These are phyloP conservation scores for Ranitomeya imitator DNA, from an alignment of 2,113 vertebrate genomes.

Conservation along the genomic window DNA sequence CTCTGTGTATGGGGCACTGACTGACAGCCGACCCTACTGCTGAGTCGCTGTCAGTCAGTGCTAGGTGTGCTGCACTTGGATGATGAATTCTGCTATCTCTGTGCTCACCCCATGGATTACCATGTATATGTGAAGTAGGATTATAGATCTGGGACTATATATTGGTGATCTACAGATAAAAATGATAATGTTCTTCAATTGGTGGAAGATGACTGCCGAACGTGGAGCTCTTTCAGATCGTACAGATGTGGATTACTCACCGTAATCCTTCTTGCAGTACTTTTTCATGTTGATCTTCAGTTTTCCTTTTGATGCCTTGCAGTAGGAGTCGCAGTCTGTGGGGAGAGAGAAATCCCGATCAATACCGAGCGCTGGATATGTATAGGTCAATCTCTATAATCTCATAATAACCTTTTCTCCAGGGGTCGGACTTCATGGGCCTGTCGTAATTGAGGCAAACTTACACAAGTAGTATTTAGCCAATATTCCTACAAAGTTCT, in stretches of 20 bases:
- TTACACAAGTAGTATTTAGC: background rate
- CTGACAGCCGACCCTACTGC: no score
- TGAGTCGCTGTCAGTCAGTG: no score
- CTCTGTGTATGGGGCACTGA: no score
- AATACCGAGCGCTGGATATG: background rate
- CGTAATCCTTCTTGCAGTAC: conserved; percentile 98
- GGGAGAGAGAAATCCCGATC: conserved; percentile 53
- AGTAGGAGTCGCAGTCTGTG: conserved; percentile 95
- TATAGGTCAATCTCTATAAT: background rate
- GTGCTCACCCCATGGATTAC: no score
- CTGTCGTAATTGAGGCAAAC: background rate
- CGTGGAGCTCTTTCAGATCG: no score
- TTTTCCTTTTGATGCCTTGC: conserved; percentile 97
- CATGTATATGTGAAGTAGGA: no score
- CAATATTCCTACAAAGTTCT: background rate
- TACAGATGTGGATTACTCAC: conserved; percentile 71
- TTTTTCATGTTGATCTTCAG: conserved; percentile 99
- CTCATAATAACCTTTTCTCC: background rate
- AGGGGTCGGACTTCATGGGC: background rate
- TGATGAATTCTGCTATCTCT: no score
- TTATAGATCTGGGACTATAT: no score
- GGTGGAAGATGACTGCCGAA: no score
- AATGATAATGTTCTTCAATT: no score
- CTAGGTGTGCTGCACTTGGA: no score
- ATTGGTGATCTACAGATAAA: no score